A percentile compares a stretch with the other conserved stretches of the same genome.
Evolutionary conservation across 2,113 vertebrate genomes (phyloP).

Genomic region (Pituophis catenifer): DNA sequence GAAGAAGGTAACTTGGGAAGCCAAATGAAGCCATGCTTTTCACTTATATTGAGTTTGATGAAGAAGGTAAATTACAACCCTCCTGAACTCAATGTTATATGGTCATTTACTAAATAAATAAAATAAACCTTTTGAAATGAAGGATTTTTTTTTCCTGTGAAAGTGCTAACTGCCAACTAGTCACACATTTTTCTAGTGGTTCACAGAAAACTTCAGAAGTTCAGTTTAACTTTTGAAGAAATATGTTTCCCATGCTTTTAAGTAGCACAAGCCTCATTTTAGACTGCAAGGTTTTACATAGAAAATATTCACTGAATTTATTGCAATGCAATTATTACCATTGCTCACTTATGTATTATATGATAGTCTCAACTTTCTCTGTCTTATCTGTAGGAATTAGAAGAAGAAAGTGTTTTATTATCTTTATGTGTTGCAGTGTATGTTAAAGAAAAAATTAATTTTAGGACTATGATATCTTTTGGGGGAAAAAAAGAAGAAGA

Average conservation of each 20-base stretch:
- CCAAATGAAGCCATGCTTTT: background rate
- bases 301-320: constrained; percentile 1
- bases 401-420: constrained; percentile 9
- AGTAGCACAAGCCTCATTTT: background rate
- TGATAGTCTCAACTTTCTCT: background rate
- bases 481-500: constrained; percentile 27
- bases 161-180: background rate
- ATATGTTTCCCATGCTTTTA: constrained; percentile 18
- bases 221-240: constrained; percentile 29
- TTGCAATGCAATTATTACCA: constrained; percentile 20
- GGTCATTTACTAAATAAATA: background rate
- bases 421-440: constrained; percentile 16
- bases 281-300: constrained; percentile 8
- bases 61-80: background rate
- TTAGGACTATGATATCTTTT: constrained; percentile 20
- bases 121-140: background rate
- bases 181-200: background rate
- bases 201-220: background rate
- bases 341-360: background rate
- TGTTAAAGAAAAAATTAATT: constrained; percentile 35
- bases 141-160: background rate
- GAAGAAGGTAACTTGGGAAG: background rate
- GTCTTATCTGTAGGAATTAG: background rate
- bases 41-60: background rate
- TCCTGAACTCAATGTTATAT: background rate